Evolutionary conservation across 2,113 vertebrate species (phyloP), one percentile per base, ranked within the genome.

Genomic region (Eubucco bourcierii): DNA sequence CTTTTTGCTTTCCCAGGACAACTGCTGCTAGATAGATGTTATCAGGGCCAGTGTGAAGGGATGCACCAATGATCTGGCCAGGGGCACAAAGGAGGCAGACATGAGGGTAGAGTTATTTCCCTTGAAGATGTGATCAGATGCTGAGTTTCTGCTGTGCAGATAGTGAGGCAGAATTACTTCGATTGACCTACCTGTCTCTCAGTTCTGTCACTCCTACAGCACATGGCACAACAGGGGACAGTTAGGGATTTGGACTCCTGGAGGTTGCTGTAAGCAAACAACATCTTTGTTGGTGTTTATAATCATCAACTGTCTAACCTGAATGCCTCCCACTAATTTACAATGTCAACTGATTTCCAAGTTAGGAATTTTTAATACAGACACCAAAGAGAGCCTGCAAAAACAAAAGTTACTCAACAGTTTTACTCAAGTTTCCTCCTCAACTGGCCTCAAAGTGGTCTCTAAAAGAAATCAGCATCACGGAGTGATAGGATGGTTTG

Each of bases 1-100:
- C 83, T 75, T 60, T 89, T 75, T 80, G 19, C 84, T 96, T 96
- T 96, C 92, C 86, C 70, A 90, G 85, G 87, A 63, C 21, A 84
- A 28, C 23, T 94, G 11, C 59, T 73, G 58, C 39, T 58, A 58
- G 88, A 65, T 65, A 81, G 87, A 84, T 75, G 7, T 88, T 95
- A 92, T 94, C 93, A 23, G 73, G 67, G 41, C 92, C 68, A 68
- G 65, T 65, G 23, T 28, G 56, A 91, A 56, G 77, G 82, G 78
- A 34, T 23, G 74, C 66, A 59, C 27, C 13, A 2, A 41, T 33
- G 2, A 37, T 33, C 59, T 65, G 65, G 18, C 44, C 61, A 25
- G 34, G 67, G 78, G n/a, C 84, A 84, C 85, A 78, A 90, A 95
- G 80, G 58, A 55, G 59, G 52, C 4, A 5, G 37, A 82, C 1